phyloP scores from a whole-genome alignment of 2,113 vertebrate species.

The Pachypanchax playfairii region DNA sequence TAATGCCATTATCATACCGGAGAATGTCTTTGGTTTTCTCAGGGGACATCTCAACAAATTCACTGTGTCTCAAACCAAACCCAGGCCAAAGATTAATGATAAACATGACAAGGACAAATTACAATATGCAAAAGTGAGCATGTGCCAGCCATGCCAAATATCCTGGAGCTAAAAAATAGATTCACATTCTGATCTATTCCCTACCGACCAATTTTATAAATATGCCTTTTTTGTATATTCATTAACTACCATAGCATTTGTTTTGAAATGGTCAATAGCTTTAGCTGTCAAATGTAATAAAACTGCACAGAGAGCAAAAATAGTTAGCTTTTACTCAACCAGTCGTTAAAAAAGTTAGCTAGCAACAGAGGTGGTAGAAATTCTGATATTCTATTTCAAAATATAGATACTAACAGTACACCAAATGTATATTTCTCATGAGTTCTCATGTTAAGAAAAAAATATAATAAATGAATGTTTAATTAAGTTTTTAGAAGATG shows the following conservation, averaged over 20 bases:
- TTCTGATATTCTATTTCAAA: not conserved
- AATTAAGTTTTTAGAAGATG: too few species aligned
- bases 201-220: slow-evolving; percentile 56
- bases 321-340: slow-evolving; percentile 28
- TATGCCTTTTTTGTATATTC: slow-evolving; percentile 52
- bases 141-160: slow-evolving; percentile 63
- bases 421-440: not conserved
- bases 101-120: slow-evolving; percentile 84
- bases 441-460: too few species aligned
- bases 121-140: slow-evolving; percentile 76
- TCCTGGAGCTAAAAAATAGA: slow-evolving; percentile 70
- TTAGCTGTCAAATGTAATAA: slow-evolving; percentile 55
- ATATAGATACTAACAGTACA: not conserved
- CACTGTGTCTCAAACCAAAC: slow-evolving; percentile 66
- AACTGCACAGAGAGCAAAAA: slow-evolving; percentile 22
- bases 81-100: slow-evolving; percentile 83
- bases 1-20: slow-evolving; percentile 80
- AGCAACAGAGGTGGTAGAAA: not conserved
- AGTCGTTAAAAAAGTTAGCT: not conserved
- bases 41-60: slow-evolving; percentile 71
- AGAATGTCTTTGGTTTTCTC: slow-evolving; percentile 73
- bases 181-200: slow-evolving; percentile 49
- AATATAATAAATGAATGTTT: too few species aligned
- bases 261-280: slow-evolving; percentile 38
- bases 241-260: slow-evolving; percentile 36